Evolutionary conservation across 2,113 vertebrate species (phyloP), one percentile per base, ranked within the genome.

Genomic region (Malurus alboscapulatus): DNA sequence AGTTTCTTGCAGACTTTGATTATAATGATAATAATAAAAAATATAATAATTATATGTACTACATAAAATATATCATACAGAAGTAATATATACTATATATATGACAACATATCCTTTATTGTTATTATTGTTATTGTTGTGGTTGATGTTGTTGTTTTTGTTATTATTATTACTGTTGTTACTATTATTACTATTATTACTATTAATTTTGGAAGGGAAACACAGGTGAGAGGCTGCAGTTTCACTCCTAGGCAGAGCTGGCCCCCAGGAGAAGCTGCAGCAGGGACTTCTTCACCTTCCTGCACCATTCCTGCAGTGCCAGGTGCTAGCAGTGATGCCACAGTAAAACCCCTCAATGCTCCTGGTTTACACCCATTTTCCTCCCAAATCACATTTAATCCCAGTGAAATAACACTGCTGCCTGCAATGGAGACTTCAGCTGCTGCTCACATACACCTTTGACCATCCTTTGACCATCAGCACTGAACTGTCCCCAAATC

Each of bases 391-490:
- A 57, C 13, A 17, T 27, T 61, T 66, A 57, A 53, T 75, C 67
- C 53, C 21, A 48, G 17, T 5, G 14, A 48, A 84, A 84, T 48
- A 27, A 29, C 3, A 7, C 9, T 21, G 34, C 48, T 63, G 77
- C 34, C 67, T 2, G 1, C 1, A 1, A 26, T 1, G 0, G 47
- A 83, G 32, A 29, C 21, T 32, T 79, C 40, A 76, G 40, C 26
- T 75, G 48, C 58, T 1, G 2, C 24, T 72, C 27, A 2, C 34
- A 19, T 55, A 36, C 3, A 71, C 30, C 32, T n/a, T n/a, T n/a
- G n/a, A n/a, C n/a, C n/a, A 30, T 54, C 20, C 8, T 59, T 53
- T 44, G 50, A 65, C 26, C 50, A 12, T 73, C 27, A 30, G 65
- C 74, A 47, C 24, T 27, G 16, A 59, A 65, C 17, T 47, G 54